Evolutionary conservation across 2,113 vertebrate species (phyloP).

Genomic region (Epinephelus fuscoguttatus): DNA sequence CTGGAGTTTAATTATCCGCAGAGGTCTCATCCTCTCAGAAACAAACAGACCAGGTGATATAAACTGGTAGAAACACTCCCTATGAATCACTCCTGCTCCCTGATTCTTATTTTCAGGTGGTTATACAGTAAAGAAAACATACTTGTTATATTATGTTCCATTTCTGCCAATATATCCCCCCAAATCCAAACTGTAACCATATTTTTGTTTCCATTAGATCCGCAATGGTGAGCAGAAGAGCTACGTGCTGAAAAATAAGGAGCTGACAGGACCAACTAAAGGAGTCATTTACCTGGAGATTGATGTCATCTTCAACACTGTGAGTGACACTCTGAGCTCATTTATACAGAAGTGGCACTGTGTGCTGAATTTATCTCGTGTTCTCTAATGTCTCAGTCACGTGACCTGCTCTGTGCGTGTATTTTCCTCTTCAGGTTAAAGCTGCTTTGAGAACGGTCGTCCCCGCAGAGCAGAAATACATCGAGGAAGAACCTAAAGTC

Average conservation of each 20-base stretch:
- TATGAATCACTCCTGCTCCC: no score
- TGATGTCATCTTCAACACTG: conserved; percentile 96
- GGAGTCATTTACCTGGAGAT: conserved; percentile 96
- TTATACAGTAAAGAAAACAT: no score
- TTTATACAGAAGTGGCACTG: no score
- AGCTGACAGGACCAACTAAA: conserved; percentile 95
- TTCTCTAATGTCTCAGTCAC: background rate
- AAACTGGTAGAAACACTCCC: no score
- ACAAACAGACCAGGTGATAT: no score
- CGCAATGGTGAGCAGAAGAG: conserved; percentile 95
- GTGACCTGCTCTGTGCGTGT: conserved; percentile 24
- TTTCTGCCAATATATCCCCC: no score
- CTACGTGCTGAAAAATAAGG: conserved; percentile 97
- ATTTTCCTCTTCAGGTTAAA: conserved; percentile 88
- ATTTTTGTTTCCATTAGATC: conserved; percentile 90
- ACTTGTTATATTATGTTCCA: no score
- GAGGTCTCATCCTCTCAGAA: no score
- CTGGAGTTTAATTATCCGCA: no score
- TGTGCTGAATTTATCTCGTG: no score
- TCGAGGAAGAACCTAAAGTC: conserved; percentile 95
- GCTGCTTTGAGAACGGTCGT: conserved; percentile 92
- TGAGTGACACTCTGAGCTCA: conserved; percentile 86
- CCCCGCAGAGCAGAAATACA: conserved; percentile 95
- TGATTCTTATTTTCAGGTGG: no score
- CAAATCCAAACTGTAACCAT: background rate